Base-by-base conservation (phyloP, 1,140 invertebrate species). In the Rhagoletis zephyria region DNA sequence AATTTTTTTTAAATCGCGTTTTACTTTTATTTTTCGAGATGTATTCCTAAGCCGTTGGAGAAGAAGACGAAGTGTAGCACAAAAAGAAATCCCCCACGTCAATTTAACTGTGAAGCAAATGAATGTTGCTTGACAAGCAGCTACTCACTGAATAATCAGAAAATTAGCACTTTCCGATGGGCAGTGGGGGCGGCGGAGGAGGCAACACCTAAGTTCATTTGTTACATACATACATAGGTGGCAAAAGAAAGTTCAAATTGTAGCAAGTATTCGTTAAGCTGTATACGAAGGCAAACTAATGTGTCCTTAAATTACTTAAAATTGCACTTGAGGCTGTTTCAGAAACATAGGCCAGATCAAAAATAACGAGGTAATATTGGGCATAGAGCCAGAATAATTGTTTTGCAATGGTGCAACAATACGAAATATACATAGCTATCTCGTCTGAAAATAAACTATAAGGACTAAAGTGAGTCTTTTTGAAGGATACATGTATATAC, bases 11-110 rank as follows among this genome's bases (percentile, higher is more conserved):
- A 16, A 4, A 4, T 81, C 48, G 14, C 16, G 48, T 30, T 48
- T 74, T 74, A 74, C 16, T 81, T 81, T 81, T 81, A 81, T 30
- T 81, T n/a, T 81, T n/a, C 19, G n/a, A 56, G 48, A 12, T 48
- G n/a, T 81, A 48, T 56, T 56, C 48, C 30, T 30, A 30, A 30
- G 42, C 56, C 10, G 45, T n/a, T 42, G 70, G 42, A 19, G 48
- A 30, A 5, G 48, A 56, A 9, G 74, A 0, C 19, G 45, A 81
- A n/a, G 48, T 59, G 74, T 42, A 74, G 10, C 12, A 30, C 64
- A 19, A 45, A 74, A 74, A 12, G 42, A 74, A 48, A 48, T 67
- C 12, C 40, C 12, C n/a, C 45, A 42, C 16, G 67, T 40, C 67
- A 74, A 74, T 74, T 74, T 74, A 74, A 16, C 40, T 74, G 67